Percentiles rank a stretch among this genome's conserved stretches.
Evolutionary conservation across 2,797 vertebrate species (phyloP).

Genomic region (Furcifer pardalis): DNA sequence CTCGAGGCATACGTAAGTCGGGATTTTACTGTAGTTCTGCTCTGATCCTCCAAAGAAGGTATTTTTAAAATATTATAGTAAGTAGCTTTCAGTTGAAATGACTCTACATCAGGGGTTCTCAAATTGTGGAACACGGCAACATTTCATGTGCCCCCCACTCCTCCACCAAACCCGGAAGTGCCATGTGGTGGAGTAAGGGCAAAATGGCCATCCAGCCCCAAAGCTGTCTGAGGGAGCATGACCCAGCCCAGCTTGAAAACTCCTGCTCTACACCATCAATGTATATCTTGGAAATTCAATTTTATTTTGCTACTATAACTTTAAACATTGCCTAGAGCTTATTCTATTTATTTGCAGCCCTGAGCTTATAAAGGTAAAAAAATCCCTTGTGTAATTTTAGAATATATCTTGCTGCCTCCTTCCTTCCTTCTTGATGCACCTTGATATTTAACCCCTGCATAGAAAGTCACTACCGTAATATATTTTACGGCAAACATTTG

Average conservation of each 20-base stretch:
- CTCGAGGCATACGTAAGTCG: too few species aligned
- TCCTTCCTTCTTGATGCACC: neutral
- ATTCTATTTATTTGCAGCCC: constrained; percentile 17
- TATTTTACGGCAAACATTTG: neutral
- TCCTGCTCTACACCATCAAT: neutral
- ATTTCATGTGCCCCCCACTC: too few species aligned
- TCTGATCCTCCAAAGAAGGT: constrained; percentile 25
- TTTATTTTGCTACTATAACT: constrained; percentile 1
- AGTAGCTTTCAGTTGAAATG: constrained; percentile 23
- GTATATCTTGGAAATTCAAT: neutral
- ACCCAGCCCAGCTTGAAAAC: too few species aligned
- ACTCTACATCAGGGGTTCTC: too few species aligned
- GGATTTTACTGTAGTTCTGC: too few species aligned
- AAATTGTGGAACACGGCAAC: too few species aligned
- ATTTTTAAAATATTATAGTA: constrained; percentile 4
- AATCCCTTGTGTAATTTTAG: neutral
- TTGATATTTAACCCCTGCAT: constrained; percentile 5
- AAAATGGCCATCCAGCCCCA: too few species aligned
- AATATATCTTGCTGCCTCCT: neutral
- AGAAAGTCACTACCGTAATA: neutral
- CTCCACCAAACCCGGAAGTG: too few species aligned
- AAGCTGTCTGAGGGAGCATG: too few species aligned
- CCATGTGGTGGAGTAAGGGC: too few species aligned
- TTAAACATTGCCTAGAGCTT: constrained; percentile 8
- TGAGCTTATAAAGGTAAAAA: constrained; percentile 23